These are phyloP conservation scores for Tringa solitaria DNA, from an alignment of 2,113 vertebrate genomes.

Conservation along the genomic window DNA sequence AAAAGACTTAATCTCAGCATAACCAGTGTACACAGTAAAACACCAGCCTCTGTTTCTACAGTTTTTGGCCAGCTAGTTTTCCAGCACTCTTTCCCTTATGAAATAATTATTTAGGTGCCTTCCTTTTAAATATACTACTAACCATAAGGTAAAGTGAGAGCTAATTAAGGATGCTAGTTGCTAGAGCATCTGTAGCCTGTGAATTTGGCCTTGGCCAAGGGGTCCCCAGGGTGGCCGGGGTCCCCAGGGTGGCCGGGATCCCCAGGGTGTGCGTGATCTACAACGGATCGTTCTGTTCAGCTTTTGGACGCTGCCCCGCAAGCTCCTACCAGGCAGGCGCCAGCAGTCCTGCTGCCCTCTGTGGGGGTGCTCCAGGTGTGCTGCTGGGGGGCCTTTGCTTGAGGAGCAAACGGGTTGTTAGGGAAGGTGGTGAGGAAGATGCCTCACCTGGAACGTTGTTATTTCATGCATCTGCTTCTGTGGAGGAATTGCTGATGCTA, in stretches of 20 bases:
- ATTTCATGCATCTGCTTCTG: background rate
- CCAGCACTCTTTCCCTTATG: background rate
- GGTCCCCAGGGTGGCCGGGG: background rate
- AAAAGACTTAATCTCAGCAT: background rate
- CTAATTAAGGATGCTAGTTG: background rate
- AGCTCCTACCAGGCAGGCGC: background rate
- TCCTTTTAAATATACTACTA: background rate
- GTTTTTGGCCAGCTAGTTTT: background rate
- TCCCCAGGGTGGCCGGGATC: background rate
- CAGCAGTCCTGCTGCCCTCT: fast-evolving
- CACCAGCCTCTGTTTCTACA: background rate
- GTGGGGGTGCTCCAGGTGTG: background rate
- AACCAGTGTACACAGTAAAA: background rate
- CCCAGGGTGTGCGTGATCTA: background rate
- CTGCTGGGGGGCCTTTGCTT: background rate
- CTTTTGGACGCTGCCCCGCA: background rate
- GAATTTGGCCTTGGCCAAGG: background rate
- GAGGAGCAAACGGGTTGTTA: background rate
- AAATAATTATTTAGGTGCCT: background rate
- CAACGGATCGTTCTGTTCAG: background rate
- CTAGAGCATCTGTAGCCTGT: background rate
- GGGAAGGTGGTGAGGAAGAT: background rate
- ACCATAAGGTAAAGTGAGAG: background rate
- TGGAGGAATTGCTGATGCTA: background rate
- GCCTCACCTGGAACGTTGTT: background rate